A percentile compares a stretch with the other conserved stretches of the same genome.
These are phyloP conservation scores for Rotaria magnacalcarata DNA, from an alignment of 2,888 invertebrate species.

Conservation along the genomic window DNA sequence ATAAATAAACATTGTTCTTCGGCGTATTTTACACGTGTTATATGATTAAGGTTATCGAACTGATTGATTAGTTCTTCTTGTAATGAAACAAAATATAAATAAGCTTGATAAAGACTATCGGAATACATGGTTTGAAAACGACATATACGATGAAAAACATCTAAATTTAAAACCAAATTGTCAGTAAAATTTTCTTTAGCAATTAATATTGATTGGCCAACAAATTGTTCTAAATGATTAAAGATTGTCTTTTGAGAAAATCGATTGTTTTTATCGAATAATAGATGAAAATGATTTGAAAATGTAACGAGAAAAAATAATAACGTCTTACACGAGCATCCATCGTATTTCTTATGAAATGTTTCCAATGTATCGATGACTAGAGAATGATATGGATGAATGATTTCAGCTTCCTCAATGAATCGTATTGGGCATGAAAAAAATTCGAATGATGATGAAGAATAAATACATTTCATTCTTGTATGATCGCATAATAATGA, in stretches of 20 bases:
- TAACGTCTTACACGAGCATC: background rate
- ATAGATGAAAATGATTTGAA: background rate
- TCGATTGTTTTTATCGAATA: background rate
- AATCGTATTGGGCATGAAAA: background rate
- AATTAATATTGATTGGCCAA: background rate
- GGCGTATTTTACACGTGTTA: background rate
- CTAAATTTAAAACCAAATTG: background rate
- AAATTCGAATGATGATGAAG: background rate
- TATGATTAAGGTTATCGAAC: background rate
- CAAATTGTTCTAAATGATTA: background rate
- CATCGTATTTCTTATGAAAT: conserved; percentile 27
- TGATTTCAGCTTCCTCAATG: background rate
- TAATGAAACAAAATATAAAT: background rate
- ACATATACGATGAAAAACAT: background rate
- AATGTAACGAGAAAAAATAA: background rate
- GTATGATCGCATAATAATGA: conserved; percentile 14
- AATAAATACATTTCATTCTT: background rate
- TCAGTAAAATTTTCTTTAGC: background rate
- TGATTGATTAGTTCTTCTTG: background rate
- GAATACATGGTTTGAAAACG: conserved; percentile 4
- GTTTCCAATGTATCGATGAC: background rate
- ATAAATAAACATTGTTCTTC: conserved; percentile 1
- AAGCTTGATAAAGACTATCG: background rate
- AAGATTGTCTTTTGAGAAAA: background rate
- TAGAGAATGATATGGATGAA: background rate